Evolutionary conservation across 2,113 vertebrate genomes (phyloP).

Genomic region (Hemichromis elongatus): DNA sequence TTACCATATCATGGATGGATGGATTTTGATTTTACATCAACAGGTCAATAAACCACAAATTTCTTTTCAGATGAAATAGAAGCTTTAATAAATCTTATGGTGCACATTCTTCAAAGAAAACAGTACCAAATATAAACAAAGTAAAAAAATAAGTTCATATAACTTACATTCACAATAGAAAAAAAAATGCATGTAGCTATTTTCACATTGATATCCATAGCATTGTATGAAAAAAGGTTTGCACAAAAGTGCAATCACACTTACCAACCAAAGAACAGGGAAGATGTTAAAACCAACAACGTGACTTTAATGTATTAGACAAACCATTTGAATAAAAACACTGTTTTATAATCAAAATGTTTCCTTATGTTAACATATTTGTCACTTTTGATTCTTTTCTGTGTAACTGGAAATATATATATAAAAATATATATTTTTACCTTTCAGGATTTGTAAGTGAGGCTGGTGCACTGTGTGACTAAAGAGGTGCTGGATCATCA

Average conservation of each 20-base stretch:
- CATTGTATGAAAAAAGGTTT: neutral
- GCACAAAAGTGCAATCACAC: neutral
- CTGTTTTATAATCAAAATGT: neutral
- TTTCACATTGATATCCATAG: slow-evolving; percentile 26
- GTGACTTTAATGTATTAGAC: neutral
- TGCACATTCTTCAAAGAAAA: slow-evolving; percentile 21
- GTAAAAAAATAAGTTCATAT: slow-evolving; percentile 59
- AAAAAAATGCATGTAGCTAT: neutral
- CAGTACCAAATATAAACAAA: slow-evolving; percentile 37
- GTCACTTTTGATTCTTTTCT: neutral
- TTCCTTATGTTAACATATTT: neutral
- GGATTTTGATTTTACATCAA: neutral
- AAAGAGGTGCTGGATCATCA: neutral
- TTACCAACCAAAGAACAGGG: neutral
- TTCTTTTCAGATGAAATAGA: neutral
- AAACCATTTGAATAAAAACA: neutral
- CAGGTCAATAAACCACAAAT: neutral
- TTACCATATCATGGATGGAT: too few relatives aligned
- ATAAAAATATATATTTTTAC: neutral
- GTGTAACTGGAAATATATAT: neutral
- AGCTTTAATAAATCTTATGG: slow-evolving; percentile 44
- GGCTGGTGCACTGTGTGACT: neutral
- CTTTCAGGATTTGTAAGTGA: neutral
- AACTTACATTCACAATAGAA: slow-evolving; percentile 48
- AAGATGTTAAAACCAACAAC: neutral